phyloP scores from a whole-genome alignment of 1,140 invertebrate species.

The Nasonia giraulti region DNA sequence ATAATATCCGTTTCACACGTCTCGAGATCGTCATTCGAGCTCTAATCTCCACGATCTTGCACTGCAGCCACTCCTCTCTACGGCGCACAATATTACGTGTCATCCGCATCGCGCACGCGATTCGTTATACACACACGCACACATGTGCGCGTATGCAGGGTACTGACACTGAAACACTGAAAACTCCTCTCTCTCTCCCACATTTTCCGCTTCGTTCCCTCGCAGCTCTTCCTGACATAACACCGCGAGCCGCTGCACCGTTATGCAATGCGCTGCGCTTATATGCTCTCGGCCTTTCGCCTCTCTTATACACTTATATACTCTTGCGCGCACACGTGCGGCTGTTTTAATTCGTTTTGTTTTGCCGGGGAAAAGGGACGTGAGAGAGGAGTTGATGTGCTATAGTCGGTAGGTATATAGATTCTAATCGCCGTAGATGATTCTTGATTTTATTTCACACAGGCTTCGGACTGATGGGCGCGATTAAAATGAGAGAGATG shows the following conservation, averaged over 20 bases:
- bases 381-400: neutral
- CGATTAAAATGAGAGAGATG: no score
- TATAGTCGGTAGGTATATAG: neutral
- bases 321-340: neutral
- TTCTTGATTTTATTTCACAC: no score
- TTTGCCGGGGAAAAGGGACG: neutral
- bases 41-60: neutral
- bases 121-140: neutral
- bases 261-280: slow-evolving; percentile 22
- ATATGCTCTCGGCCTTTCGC: neutral
- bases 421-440: neutral
- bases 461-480: no score
- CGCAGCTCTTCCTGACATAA: neutral
- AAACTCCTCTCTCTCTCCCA: slow-evolving; percentile 1
- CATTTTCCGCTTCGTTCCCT: slow-evolving; percentile 13
- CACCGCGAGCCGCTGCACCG: slow-evolving; percentile 9
- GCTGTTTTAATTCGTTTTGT: neutral
- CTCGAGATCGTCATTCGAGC: no score
- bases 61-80: neutral
- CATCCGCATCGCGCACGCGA: no score
- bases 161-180: neutral
- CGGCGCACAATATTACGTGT: no score
- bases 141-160: neutral
- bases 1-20: no score
- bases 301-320: neutral